Evolutionary conservation across 2,888 invertebrate genomes (phyloP).

Genomic region (Sycophila texana): DNA sequence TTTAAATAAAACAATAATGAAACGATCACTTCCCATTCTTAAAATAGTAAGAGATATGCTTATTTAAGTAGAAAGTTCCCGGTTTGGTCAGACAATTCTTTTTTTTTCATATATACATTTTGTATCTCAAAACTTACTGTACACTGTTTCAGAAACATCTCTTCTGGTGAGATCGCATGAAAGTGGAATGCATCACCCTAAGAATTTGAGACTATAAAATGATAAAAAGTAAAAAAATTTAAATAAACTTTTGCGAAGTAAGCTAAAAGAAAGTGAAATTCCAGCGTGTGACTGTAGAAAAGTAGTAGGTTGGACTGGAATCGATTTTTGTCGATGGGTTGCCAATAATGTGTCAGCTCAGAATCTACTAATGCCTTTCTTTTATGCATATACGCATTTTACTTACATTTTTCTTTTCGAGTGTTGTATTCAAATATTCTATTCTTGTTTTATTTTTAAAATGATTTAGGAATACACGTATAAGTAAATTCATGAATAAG

Average conservation of each 20-base stretch:
- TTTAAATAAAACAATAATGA: too few relatives aligned
- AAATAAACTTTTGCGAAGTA: not conserved
- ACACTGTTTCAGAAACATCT: not conserved
- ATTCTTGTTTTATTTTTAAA: not conserved
- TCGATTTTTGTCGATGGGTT: constrained; percentile 70
- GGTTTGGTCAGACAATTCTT: too few relatives aligned
- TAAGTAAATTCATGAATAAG: too few relatives aligned
- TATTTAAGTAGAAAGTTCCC: too few relatives aligned
- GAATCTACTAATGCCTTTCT: constrained; percentile 50
- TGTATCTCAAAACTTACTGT: too few relatives aligned
- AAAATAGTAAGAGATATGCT: too few relatives aligned
- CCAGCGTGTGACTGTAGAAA: not conserved
- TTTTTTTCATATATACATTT: too few relatives aligned
- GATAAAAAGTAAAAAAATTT: not conserved
- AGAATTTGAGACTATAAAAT: constrained; percentile 14
- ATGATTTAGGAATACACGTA: not conserved
- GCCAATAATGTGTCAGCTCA: constrained; percentile 66
- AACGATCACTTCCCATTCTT: too few relatives aligned
- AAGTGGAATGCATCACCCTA: not conserved
- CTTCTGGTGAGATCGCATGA: not conserved
- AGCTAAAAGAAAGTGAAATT: constrained; percentile 11
- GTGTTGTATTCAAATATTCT: too few relatives aligned
- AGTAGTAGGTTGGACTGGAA: constrained; percentile 41
- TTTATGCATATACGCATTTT: not conserved
- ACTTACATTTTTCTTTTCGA: not conserved